Base-by-base conservation (phyloP, 2,797 vertebrate species). In the Prunella strophiata region DNA sequence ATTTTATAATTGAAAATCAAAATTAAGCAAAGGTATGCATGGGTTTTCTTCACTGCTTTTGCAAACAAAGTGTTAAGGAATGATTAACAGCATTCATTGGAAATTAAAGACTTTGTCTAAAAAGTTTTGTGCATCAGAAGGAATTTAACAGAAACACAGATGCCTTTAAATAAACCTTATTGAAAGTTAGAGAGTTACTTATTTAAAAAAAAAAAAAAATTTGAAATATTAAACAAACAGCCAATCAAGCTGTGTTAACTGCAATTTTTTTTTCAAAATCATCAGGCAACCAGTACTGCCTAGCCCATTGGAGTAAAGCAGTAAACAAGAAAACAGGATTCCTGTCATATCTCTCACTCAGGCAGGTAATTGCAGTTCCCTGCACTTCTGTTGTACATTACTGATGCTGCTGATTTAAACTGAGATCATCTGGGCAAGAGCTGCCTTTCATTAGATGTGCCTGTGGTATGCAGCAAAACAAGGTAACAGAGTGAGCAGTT, bases 201-300 rank as follows among this genome's bases (percentile, higher is more conserved):
- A 23, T 43, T 73, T 45, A n/a, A n/a, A n/a, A n/a, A n/a, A n/a
- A n/a, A n/a, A 3, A 15, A 66, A n/a, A 10, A 4, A 5, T 19
- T 45, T 18, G 5, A 25, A 27, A 58, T 40, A 43, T 59, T 32
- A 29, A 77, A 52, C 32, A 63, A 62, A n/a, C 1, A 27, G 26
- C 51, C 4, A 1, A 65, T 36, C 23, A 50, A 45, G 12, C 4
- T 1, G 0, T 16, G 2, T 30, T 47, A 57, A 42, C 3, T 1
- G 2, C 16, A 36, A 25, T 42, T 76, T 68, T 27, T 68, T 32
- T 87, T 52, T 38, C 7, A 22, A n/a, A 48, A 67, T 26, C 2
- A 61, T 74, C 32, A 71, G 26, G 11, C 42, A 85, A 66, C 29
- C 68, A 78, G 27, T 11, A 29, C n/a, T 78, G 50, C 16, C 14